Evolutionary conservation across 1,140 invertebrate genomes (phyloP).

Genomic region (Nephotettix cincticeps): DNA sequence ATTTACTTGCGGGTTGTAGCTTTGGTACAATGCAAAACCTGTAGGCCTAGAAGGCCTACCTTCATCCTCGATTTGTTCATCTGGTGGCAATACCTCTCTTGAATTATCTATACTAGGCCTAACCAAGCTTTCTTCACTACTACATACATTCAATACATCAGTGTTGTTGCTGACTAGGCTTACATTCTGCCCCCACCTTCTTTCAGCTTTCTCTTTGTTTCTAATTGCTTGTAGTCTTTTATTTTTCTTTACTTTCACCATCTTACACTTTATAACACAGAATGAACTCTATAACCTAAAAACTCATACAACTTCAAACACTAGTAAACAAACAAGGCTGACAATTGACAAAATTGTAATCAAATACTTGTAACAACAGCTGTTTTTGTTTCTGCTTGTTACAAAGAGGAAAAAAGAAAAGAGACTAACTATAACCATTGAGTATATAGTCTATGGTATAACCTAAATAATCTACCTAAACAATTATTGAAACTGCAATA

Average conservation of each 20-base stretch:
- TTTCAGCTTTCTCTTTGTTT: background rate
- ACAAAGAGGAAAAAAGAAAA: too few species aligned
- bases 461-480: too few species aligned
- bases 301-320: too few species aligned
- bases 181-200: background rate
- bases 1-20: slow-evolving; percentile 2
- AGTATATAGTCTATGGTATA: too few species aligned
- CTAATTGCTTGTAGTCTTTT: background rate
- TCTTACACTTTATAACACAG: background rate
- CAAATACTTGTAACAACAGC: too few species aligned
- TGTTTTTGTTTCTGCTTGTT: too few species aligned
- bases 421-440: too few species aligned
- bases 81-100: background rate
- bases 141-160: background rate
- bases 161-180: background rate
- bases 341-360: too few species aligned
- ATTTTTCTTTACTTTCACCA: slow-evolving; percentile 12
- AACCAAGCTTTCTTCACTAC: background rate
- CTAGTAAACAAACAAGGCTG: too few species aligned
- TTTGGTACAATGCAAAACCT: slow-evolving; percentile 16
- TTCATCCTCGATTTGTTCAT: background rate
- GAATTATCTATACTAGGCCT: background rate
- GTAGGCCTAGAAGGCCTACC: background rate
- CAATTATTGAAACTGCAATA: too few species aligned
- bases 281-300: too few species aligned